Base-by-base conservation (phyloP, 2,797 vertebrate species). In the Odontamblyopus lacepedii region DNA sequence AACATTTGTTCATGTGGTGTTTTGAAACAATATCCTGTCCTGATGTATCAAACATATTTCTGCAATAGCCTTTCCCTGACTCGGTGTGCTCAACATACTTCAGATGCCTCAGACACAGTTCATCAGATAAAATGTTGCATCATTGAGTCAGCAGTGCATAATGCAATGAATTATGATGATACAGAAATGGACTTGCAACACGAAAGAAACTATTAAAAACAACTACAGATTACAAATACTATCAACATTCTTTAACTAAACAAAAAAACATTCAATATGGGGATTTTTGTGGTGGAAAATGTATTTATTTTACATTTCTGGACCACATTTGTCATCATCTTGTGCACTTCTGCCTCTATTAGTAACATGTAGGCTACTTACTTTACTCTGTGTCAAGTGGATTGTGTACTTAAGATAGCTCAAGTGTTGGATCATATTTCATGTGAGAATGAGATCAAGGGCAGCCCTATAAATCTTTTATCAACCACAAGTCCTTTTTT, bases 91-190 rank as follows among this genome's bases (percentile, higher is more conserved):
- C 23, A 26, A 27, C 55, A 57, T 57, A 57, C 55, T 57, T 56
- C n/a, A 56, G n/a, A 56, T 13, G 23, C 9, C 27, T 23, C 55
- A 57, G 35, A 57, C 23, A 57, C 53, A 23, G n/a, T 57, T 57
- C 55, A 57, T 57, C 55, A 57, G 55, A 57, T 57, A 57, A 57
- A 56, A 23, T 56, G 55, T 57, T 57, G 55, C 55, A 57, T 57
- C 26, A 57, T 57, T 57, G 9, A 26, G 27, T 57, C 55, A 57
- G 23, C 55, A 26, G 55, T n/a, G 8, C 9, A 23, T 9, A 57
- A 26, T 11, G n/a, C 55, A 13, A 57, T 4, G 11, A 13, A 11
- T 57, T 26, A 57, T 23, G 9, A 57, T 26, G 11, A 57, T 26
- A 57, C 23, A 13, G n/a, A 26, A 57, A 26, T 26, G 4, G 8